Percentiles rank a stretch among this genome's conserved stretches.
phyloP scores from a whole-genome alignment of 2,113 vertebrate species.

The Elgaria multicarinata region DNA sequence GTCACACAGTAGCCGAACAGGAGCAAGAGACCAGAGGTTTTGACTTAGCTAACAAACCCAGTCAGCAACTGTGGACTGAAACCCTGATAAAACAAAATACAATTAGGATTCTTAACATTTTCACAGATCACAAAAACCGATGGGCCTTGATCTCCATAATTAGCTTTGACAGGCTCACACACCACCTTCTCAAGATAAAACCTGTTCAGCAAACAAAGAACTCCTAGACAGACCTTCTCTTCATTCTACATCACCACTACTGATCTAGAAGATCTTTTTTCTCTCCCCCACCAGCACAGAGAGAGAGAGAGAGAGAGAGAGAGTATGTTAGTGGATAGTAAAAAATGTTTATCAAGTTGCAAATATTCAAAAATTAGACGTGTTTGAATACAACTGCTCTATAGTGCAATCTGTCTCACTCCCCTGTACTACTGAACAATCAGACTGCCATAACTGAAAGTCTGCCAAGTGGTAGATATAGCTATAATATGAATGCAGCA shows the following conservation, averaged over 20 bases:
- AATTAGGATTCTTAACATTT: background rate
- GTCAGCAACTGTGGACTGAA: background rate
- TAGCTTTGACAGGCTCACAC: background rate
- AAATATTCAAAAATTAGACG: slow-evolving; percentile 74
- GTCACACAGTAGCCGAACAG: background rate
- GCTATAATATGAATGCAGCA: slow-evolving; percentile 29
- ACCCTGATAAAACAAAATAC: background rate
- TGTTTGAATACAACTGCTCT: slow-evolving; percentile 66
- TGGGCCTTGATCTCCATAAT: background rate
- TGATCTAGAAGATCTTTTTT: background rate
- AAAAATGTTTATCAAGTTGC: slow-evolving; percentile 76
- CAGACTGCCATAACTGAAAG: slow-evolving; percentile 56
- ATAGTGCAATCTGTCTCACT: slow-evolving; percentile 62
- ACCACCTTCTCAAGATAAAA: background rate
- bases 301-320: too few relatives aligned
- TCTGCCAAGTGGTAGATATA: slow-evolving; percentile 19
- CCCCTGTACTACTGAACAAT: slow-evolving; percentile 45
- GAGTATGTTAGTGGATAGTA: slow-evolving; percentile 72
- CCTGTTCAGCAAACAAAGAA: slow-evolving; percentile 43
- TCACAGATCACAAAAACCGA: background rate
- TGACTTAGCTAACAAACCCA: background rate
- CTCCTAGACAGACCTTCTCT: slow-evolving; percentile 64
- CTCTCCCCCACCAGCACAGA: background rate
- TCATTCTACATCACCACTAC: too few relatives aligned
- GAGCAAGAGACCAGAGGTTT: background rate